These are phyloP conservation scores for Symphodus melops DNA, from an alignment of 2,113 vertebrate species.

Conservation along the genomic window DNA sequence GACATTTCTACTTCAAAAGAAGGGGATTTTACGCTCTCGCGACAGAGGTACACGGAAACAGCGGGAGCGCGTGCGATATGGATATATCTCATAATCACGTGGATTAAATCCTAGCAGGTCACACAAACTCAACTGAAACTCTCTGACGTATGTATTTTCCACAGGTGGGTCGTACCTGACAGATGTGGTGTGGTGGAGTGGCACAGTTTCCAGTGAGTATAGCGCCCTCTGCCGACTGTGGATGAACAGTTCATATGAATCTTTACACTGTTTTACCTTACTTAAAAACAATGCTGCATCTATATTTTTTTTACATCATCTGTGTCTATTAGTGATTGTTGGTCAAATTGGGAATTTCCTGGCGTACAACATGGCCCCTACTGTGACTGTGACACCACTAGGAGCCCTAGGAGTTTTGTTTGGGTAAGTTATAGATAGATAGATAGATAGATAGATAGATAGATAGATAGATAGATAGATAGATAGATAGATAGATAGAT, in stretches of 20 bases:
- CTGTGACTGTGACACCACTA: conserved; percentile 93
- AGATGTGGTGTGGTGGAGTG: conserved; percentile 95
- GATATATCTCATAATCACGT: too few species aligned
- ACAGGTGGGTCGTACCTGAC: conserved; percentile 90
- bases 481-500: too few species aligned
- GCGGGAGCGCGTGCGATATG: too few species aligned
- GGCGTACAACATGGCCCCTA: conserved; percentile 94
- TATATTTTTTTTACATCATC: background rate
- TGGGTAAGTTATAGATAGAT: conserved; percentile 89
- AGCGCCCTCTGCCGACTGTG: conserved; percentile 10
- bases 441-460: too few species aligned
- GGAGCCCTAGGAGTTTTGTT: conserved; percentile 96
- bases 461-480: too few species aligned
- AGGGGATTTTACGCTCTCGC: conserved; percentile 91
- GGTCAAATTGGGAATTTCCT: conserved; percentile 97
- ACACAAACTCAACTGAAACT: background rate
- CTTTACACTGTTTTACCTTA: background rate
- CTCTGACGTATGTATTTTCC: background rate
- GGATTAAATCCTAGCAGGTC: fast-evolving
- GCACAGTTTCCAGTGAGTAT: conserved; percentile 94
- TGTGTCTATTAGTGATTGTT: conserved; percentile 86
- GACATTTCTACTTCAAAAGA: conserved; percentile 95
- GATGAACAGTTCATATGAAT: background rate
- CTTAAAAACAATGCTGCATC: background rate
- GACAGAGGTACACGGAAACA: conserved; percentile 83